Conservation (phyloP, 30 jellyfish, hydroid and myxozoan genomes). For the Nemopilema nomurai region DNA sequence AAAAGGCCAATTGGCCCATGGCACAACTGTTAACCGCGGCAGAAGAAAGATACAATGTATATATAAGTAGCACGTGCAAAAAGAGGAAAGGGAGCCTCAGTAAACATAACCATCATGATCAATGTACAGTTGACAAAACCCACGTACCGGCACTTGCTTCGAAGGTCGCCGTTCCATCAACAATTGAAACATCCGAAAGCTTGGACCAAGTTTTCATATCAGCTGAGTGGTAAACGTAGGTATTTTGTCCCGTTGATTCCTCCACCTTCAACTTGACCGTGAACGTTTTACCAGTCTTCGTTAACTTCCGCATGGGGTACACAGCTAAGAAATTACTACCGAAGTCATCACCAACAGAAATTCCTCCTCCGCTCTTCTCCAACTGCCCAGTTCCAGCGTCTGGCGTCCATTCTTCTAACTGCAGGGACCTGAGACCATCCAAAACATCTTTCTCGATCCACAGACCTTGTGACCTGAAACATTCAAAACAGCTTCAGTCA, state of each 20-base stretch:
- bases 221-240: constrained; percentile 67
- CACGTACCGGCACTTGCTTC: constrained; percentile 69
- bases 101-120: too few relatives aligned
- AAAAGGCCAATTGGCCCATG: too few relatives aligned
- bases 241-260: constrained; percentile 25
- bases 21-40: too few relatives aligned
- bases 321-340: constrained; percentile 75
- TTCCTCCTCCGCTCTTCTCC: constrained; percentile 32
- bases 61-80: too few relatives aligned
- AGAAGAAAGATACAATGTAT: too few relatives aligned
- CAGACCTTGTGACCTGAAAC: constrained; percentile 48
- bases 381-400: constrained; percentile 21
- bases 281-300: constrained; percentile 65
- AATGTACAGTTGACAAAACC: background rate
- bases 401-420: constrained; percentile 54
- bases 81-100: too few relatives aligned
- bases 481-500: too few relatives aligned
- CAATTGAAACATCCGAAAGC: constrained; percentile 44
- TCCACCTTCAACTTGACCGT: constrained; percentile 79
- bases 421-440: constrained; percentile 35
- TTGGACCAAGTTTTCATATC: constrained; percentile 74
- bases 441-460: constrained; percentile 61
- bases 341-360: constrained; percentile 69
- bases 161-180: constrained; percentile 58
- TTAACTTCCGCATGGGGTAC: constrained; percentile 57